Percentiles rank a stretch among this genome's conserved stretches.
Evolutionary conservation across 1,140 invertebrate genomes (phyloP).

Genomic region (Solenopsis fugax): DNA sequence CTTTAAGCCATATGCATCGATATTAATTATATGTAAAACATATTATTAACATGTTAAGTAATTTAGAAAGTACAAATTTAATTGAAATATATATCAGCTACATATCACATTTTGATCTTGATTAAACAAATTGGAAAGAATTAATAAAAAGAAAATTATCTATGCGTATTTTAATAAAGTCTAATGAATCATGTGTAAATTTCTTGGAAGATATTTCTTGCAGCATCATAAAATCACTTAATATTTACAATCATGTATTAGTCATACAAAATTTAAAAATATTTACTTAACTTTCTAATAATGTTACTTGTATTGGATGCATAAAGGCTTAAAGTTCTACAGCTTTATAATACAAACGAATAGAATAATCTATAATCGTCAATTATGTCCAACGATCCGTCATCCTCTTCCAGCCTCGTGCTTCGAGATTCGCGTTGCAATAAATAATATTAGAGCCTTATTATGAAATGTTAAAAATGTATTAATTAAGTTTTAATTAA

Average conservation of each 20-base stretch:
- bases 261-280: neutral
- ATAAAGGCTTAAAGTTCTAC: conserved; percentile 44
- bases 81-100: neutral
- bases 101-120: neutral
- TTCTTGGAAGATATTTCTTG: neutral
- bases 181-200: neutral
- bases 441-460: conserved; percentile 23
- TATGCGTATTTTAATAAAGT: conserved; percentile 9
- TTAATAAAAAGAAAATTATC: neutral
- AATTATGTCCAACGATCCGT: conserved; percentile 56
- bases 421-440: conserved; percentile 33
- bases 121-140: conserved; percentile 1
- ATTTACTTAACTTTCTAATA: neutral
- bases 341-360: conserved; percentile 30
- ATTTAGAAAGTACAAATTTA: neutral
- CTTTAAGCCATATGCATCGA: conserved; percentile 49
- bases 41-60: neutral
- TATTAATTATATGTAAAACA: neutral
- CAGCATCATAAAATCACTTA: neutral
- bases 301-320: conserved; percentile 10
- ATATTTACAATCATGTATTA: neutral
- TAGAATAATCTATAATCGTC: conserved; percentile 52
- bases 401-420: conserved; percentile 31
- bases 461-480: neutral
- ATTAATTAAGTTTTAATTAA: conserved; percentile 25